Conservation (phyloP, 2,113 vertebrate genomes). For the Numenius arquata region DNA sequence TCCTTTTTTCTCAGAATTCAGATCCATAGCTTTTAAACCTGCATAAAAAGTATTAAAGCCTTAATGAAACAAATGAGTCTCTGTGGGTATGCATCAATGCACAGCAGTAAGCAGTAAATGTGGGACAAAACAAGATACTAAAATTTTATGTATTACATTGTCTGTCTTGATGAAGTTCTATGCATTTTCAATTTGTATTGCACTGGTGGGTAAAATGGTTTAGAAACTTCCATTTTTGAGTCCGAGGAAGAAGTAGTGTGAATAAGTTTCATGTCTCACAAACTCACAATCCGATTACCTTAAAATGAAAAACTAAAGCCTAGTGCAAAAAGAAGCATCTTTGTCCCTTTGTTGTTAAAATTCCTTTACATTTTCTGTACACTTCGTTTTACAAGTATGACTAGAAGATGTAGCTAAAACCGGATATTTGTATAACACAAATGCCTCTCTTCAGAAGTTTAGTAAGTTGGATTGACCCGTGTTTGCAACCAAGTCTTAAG, state of each 20-base stretch:
- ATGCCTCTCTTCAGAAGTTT: neutral
- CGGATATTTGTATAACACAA: neutral
- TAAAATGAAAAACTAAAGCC: neutral
- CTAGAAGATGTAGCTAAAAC: neutral
- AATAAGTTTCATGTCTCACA: neutral
- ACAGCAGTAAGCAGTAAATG: neutral
- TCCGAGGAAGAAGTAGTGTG: neutral
- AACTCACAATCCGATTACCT: neutral
- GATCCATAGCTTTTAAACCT: conserved; percentile 68
- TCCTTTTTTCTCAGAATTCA: conserved; percentile 59
- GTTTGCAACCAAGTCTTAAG: neutral
- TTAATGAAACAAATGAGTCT: neutral
- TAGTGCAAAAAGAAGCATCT: neutral
- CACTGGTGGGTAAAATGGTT: neutral
- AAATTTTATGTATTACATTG: neutral
- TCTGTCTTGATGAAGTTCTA: neutral
- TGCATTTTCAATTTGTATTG: neutral
- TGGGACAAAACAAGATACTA: neutral
- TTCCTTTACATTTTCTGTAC: neutral
- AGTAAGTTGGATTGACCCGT: neutral
- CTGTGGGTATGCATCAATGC: neutral
- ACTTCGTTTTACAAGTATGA: neutral
- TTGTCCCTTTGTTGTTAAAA: neutral
- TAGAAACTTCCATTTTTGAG: neutral
- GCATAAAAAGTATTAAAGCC: neutral